Base-by-base conservation (phyloP, 1,140 invertebrate genomes). In the Drosophila subobscura region DNA sequence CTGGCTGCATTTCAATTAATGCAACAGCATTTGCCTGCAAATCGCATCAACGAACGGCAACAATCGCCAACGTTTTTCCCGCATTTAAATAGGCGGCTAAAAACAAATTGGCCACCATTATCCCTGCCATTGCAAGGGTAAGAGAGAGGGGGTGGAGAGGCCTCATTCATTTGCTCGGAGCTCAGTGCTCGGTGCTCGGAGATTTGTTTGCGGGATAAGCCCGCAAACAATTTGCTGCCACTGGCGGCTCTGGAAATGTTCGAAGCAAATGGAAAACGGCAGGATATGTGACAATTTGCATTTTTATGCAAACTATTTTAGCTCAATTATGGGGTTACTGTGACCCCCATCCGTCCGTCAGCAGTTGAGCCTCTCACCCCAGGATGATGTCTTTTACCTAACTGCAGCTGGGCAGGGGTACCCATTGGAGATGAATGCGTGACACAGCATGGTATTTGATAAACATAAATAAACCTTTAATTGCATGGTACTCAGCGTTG, bases 201-300 rank as follows among this genome's bases (percentile, higher is more conserved):
- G 66, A 61, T 72, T 71, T 37, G 55, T 23, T 37, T 40, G 23
- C 41, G 45, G 68, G 58, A 72, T 72, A 72, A 61, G 68, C 20
- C 45, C 33, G 45, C 57, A 29, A 53, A 64, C 71, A 73, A 74
- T 46, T 56, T 57, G 60, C 49, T 52, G 68, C 49, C 56, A 51
- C 45, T 71, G 66, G 22, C 33, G 46, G 58, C 63, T 47, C 72
- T 58, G 56, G 29, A 60, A 78, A 71, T 59, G 70, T 61, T 75
- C 65, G 72, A 78, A 77, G 63, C 80, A 86, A 84, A 84, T 84
- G 75, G 80, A 86, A 85, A 80, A 86, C 77, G 77, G 81, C 80
- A 86, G 80, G 81, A 84, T 84, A 84, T 86, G 80, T 86, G 80
- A 84, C 80, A 77, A 80, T 77, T 84, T 84, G 81, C 81, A 84